A percentile compares a stretch with the other conserved stretches of the same genome.
Conservation (phyloP, 2,888 invertebrate species). For the Adineta ricciae region DNA sequence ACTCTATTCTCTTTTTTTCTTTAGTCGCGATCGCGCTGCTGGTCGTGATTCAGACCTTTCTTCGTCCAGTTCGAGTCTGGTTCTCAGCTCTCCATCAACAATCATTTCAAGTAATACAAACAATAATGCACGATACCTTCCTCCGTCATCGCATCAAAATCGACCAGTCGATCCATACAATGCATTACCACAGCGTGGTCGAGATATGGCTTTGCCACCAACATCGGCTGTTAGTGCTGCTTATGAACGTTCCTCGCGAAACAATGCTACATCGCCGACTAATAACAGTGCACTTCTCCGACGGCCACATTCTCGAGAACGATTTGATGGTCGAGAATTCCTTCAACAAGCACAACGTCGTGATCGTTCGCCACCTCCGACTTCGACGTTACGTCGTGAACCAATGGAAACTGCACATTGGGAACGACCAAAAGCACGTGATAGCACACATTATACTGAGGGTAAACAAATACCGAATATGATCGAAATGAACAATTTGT, state of each 20-base stretch:
- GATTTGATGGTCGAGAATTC: background rate
- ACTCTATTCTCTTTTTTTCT: background rate
- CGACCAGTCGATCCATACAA: background rate
- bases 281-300: background rate
- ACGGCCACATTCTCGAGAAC: background rate
- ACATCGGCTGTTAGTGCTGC: background rate
- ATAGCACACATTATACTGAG: background rate
- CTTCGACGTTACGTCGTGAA: background rate
- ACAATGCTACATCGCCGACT: background rate
- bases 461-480: background rate
- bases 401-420: background rate
- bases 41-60: background rate
- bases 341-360: background rate
- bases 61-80: background rate
- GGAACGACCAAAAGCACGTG: background rate
- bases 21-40: background rate
- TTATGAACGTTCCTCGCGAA: background rate
- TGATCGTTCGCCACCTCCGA: background rate
- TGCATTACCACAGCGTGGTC: background rate
- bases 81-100: background rate
- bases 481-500: background rate
- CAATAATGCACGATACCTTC: background rate
- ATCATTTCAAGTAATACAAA: background rate
- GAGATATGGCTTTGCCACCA: background rate
- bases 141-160: background rate